Base-by-base conservation (phyloP, 2,888 invertebrate species). In the Taphrorychus bicolor region DNA sequence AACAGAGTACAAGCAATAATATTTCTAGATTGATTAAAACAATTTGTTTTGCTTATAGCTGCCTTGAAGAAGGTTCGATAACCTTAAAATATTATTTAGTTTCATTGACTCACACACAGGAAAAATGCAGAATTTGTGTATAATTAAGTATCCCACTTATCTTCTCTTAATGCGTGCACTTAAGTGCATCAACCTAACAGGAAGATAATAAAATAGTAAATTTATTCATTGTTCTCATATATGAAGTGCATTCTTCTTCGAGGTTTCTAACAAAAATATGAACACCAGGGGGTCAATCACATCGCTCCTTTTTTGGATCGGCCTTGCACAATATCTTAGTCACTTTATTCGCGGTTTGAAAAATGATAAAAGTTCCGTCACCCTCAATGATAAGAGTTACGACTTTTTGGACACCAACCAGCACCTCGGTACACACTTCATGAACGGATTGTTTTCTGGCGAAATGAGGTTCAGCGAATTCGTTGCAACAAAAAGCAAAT, bases 381-480 rank as follows among this genome's bases (percentile, higher is more conserved):
- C 7, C 32, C 11, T 7, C 32, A n/a, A n/a, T n/a, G n/a, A n/a
- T n/a, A n/a, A n/a, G n/a, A n/a, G n/a, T n/a, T n/a, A n/a, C n/a
- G n/a, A n/a, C n/a, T n/a, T n/a, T n/a, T n/a, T n/a, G n/a, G n/a
- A n/a, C n/a, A n/a, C n/a, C n/a, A n/a, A n/a, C n/a, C n/a, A n/a
- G n/a, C n/a, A n/a, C n/a, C n/a, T n/a, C n/a, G n/a, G n/a, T n/a
- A n/a, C n/a, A n/a, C n/a, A n/a, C n/a, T n/a, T n/a, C n/a, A n/a
- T n/a, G n/a, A n/a, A n/a, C n/a, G n/a, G n/a, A n/a, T 49, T 60
- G 32, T 61, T 67, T 62, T 62, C 69, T 57, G 67, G 70, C 71
- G 63, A 70, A 70, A 70, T 71, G 54, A 53, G 62, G 74, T 73
- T 74, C 73, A 73, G 66, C 69, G 74, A 73, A 70, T 72, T 69